Percentiles rank a stretch among this genome's conserved stretches.
These are phyloP conservation scores for Coelinius sp. DNA, from an alignment of 2,888 invertebrate species.

Conservation along the genomic window DNA sequence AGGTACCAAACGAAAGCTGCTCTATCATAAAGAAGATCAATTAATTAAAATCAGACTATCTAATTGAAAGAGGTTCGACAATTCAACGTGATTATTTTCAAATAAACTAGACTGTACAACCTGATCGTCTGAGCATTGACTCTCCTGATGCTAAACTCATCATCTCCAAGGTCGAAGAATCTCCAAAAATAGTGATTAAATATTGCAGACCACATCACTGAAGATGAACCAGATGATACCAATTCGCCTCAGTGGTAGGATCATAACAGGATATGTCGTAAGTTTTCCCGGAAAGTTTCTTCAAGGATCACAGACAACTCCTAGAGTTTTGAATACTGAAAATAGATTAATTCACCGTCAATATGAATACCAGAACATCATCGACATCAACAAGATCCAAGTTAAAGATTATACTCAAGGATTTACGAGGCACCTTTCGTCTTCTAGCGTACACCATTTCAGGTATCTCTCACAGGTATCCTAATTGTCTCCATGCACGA, in stretches of 20 bases:
- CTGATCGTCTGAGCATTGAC: too few relatives aligned
- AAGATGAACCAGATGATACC: not conserved
- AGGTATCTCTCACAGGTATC: conserved; percentile 36
- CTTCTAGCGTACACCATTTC: conserved; percentile 24
- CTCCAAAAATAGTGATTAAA: not conserved
- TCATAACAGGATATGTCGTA: not conserved
- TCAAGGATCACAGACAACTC: conserved; percentile 15
- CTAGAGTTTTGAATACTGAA: conserved; percentile 5
- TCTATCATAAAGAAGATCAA: not conserved
- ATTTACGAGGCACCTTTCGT: conserved; percentile 2
- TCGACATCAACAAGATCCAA: conserved; percentile 5
- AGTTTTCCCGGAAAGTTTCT: conserved; percentile 3
- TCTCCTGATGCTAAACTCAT: not conserved
- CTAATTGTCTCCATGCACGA: conserved; percentile 28
- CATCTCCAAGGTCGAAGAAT: too few relatives aligned
- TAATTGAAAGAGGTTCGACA: too few relatives aligned
- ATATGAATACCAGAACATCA: conserved; percentile 8
- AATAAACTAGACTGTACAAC: too few relatives aligned
- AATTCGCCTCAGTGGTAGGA: not conserved
- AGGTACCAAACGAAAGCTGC: not conserved
- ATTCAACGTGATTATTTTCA: too few relatives aligned
- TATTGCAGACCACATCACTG: not conserved
- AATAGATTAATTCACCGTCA: not conserved
- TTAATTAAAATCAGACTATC: not conserved
- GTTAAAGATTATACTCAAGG: conserved; percentile 14